Evolutionary conservation across 2,113 vertebrate genomes (phyloP).

Genomic region (Platysternon megacephalum): DNA sequence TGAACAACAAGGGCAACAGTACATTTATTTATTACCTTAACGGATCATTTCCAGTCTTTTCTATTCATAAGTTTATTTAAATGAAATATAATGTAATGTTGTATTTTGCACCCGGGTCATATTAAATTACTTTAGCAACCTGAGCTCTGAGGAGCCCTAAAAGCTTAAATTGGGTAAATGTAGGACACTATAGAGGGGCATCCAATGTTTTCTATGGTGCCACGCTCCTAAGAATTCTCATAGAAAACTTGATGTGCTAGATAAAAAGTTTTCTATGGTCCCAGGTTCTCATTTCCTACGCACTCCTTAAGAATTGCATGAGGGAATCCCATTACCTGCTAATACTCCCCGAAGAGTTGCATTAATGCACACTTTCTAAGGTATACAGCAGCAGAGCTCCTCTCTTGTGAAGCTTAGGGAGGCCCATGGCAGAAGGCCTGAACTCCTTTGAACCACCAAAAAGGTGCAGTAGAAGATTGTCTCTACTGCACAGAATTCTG

Average conservation of each 20-base stretch:
- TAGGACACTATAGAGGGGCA: not conserved
- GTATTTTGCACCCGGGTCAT: not conserved
- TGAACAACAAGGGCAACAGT: not conserved
- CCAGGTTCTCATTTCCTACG: not conserved
- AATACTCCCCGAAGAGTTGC: not conserved
- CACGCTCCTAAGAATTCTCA: not conserved
- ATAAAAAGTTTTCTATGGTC: not conserved
- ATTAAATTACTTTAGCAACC: not conserved
- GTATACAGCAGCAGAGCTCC: not conserved
- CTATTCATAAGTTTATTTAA: not conserved
- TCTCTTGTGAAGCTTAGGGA: fast-evolving
- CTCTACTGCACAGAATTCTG: not conserved
- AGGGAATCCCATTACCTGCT: not conserved
- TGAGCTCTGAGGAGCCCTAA: conserved; percentile 12
- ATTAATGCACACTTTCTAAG: not conserved
- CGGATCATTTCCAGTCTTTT: not conserved
- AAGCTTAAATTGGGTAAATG: not conserved
- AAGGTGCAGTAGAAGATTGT: not conserved
- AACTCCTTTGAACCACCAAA: not conserved
- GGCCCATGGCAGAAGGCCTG: not conserved
- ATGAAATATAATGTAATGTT: not conserved
- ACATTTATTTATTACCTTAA: not conserved
- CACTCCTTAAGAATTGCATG: not conserved
- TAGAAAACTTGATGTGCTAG: not conserved
- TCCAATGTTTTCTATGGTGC: not conserved